These are phyloP conservation scores for Masnerella sp. DNA, from an alignment of 2,888 invertebrate genomes.

Conservation along the genomic window DNA sequence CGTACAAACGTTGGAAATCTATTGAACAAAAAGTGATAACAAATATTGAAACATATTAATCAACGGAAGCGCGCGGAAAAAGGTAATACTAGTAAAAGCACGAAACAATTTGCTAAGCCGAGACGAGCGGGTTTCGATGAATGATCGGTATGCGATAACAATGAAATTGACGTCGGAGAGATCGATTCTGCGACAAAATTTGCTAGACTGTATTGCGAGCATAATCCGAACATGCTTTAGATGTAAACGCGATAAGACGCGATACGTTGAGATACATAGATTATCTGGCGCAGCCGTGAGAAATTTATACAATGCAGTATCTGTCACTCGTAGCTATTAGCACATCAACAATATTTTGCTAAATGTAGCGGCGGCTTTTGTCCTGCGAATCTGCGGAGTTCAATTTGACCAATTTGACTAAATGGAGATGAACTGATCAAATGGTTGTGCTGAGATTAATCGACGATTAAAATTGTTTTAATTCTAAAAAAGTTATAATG, in stretches of 20 bases:
- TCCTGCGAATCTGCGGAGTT: background rate
- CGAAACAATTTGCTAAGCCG: slow-evolving; percentile 11
- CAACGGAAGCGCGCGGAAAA: too few species aligned
- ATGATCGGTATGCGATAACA: slow-evolving; percentile 15
- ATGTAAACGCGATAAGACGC: slow-evolving; percentile 32
- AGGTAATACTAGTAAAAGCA: too few species aligned
- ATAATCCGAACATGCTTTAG: slow-evolving; percentile 32
- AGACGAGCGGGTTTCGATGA: slow-evolving; percentile 18
- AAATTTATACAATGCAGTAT: slow-evolving; percentile 30
- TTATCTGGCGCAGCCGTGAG: slow-evolving; percentile 24
- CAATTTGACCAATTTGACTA: background rate
- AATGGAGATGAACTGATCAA: too few species aligned
- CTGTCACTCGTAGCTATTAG: slow-evolving; percentile 14
- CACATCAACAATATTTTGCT: slow-evolving; percentile 18
- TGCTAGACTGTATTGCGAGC: slow-evolving; percentile 9
- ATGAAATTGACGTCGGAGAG: slow-evolving; percentile 14
- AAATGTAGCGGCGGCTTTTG: slow-evolving; percentile 6
- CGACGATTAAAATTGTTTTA: too few species aligned
- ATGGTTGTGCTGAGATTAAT: too few species aligned
- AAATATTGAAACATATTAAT: too few species aligned
- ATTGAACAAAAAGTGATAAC: too few species aligned
- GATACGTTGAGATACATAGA: slow-evolving; percentile 31
- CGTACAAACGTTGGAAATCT: too few species aligned
- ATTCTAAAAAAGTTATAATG: too few species aligned
- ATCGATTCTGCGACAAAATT: slow-evolving; percentile 32